Evolutionary conservation across 2,888 invertebrate species (phyloP).

Genomic region (Acronicta alni): DNA sequence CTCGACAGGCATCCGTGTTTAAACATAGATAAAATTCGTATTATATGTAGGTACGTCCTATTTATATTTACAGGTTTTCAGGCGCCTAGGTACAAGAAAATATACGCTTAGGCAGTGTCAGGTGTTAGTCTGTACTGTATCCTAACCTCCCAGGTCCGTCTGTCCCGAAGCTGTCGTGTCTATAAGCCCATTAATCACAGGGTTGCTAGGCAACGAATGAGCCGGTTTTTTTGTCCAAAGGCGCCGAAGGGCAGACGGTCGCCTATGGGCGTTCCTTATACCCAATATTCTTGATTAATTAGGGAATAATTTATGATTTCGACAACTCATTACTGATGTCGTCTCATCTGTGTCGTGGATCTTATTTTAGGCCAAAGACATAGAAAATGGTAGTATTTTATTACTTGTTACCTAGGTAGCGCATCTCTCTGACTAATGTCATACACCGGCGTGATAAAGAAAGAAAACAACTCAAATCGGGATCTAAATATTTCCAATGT

Average conservation of each 20-base stretch:
- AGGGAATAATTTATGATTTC: constrained; percentile 7
- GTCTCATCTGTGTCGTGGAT: not conserved
- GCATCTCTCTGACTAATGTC: no score
- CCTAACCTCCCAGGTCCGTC: not conserved
- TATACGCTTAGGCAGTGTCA: not conserved
- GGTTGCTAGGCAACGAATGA: constrained; percentile 39
- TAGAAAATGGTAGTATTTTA: no score
- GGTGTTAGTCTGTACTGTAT: not conserved
- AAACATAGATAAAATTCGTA: no score
- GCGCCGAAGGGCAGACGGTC: constrained; percentile 37
- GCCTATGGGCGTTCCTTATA: constrained; percentile 5
- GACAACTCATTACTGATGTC: not conserved
- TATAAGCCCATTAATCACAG: constrained; percentile 34
- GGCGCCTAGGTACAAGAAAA: not conserved
- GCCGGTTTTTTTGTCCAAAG: constrained; percentile 26
- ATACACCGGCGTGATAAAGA: no score
- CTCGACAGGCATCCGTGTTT: no score
- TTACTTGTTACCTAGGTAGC: no score
- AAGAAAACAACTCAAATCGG: no score
- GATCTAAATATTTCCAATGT: no score
- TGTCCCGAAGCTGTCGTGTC: constrained; percentile 10
- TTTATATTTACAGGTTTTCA: no score
- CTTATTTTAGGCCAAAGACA: no score
- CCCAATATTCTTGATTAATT: constrained; percentile 22
- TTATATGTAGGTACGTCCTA: no score